Evolutionary conservation across 1,140 invertebrate species (phyloP).

Genomic region (Antheraea pernyi): DNA sequence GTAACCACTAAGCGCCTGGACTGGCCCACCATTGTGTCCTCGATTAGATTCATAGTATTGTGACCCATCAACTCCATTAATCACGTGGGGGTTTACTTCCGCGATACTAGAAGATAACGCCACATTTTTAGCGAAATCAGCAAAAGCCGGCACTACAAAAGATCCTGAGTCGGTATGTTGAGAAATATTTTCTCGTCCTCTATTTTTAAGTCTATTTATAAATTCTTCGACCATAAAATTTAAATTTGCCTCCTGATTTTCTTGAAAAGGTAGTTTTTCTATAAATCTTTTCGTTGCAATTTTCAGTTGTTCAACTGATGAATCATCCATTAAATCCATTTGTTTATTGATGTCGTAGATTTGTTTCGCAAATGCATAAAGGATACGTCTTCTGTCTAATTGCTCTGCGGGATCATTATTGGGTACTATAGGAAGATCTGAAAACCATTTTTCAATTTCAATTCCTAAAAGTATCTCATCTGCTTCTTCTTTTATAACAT

Average conservation of each 20-base stretch:
- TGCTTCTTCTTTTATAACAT: conserved; percentile 46
- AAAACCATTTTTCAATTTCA: conserved; percentile 59
- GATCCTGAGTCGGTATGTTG: conserved; percentile 27
- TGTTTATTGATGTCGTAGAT: conserved; percentile 39
- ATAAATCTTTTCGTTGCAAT: conserved; percentile 39
- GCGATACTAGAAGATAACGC: neutral
- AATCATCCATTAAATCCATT: conserved; percentile 15
- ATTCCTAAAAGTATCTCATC: conserved; percentile 44
- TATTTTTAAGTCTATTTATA: conserved; percentile 44
- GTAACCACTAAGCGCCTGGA: neutral
- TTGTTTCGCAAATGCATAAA: conserved; percentile 42
- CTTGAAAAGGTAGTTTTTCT: conserved; percentile 33
- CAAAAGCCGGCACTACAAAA: conserved; percentile 24
- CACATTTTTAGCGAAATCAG: neutral
- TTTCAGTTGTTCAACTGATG: conserved; percentile 28
- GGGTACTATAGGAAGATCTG: conserved; percentile 37
- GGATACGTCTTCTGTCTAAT: conserved; percentile 33
- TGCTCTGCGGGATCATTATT: conserved; percentile 30
- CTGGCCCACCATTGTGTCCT: neutral
- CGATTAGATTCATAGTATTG: neutral
- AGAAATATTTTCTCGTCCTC: conserved; percentile 16
- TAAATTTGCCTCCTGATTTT: conserved; percentile 33
- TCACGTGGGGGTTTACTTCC: neutral
- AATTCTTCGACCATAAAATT: conserved; percentile 47
- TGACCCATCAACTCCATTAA: neutral